Evolutionary conservation across 1,140 invertebrate genomes (phyloP), one percentile per base, ranked within the genome.

Genomic region (Zaprionus lachaisei): DNA sequence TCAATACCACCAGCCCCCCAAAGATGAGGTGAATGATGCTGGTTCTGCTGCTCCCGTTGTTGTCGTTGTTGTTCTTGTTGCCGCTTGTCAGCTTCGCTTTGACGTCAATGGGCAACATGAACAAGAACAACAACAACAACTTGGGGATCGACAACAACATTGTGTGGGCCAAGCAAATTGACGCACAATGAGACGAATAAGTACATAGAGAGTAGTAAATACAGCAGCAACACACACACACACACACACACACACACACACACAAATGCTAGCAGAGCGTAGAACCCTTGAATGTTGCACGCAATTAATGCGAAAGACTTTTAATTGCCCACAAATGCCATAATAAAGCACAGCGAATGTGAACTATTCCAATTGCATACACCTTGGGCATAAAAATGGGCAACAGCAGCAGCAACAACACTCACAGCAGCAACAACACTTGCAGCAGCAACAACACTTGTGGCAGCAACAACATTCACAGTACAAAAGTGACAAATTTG

Each of bases 321-420:
- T 86, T 86, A 86, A 87, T 86, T 86, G 83, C 83, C 80, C 56
- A 54, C 68, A 60, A 66, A 87, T 72, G 80, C 83, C 83, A 86
- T 77, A 72, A 62, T 55, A 80, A 83, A 73, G 65, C 69, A 57
- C 38, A 72, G 49, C 57, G 72, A 81, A 84, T 90, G 85, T 89
- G 84, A 89, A 89, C 84, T 89, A 89, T 89, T 85, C 84, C 84
- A 89, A 89, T 89, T 90, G 85, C 51, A 83, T 86, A 87, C 83
- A 86, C 83, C 83, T 86, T 79, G 51, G 72, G 76, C 72, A 79
- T 79, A 74, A 70, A 70, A 75, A 79, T 75, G 71, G 74, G 37
- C 76, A 78, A 57, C 71, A 63, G 67, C 51, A 51, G 20, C 11
- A 51, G 20, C 20, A 51, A n/a, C 47, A 51, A 2, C 38, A 41